Evolutionary conservation across 2,113 vertebrate genomes (phyloP).

Genomic region (Pollimyrus isidori): DNA sequence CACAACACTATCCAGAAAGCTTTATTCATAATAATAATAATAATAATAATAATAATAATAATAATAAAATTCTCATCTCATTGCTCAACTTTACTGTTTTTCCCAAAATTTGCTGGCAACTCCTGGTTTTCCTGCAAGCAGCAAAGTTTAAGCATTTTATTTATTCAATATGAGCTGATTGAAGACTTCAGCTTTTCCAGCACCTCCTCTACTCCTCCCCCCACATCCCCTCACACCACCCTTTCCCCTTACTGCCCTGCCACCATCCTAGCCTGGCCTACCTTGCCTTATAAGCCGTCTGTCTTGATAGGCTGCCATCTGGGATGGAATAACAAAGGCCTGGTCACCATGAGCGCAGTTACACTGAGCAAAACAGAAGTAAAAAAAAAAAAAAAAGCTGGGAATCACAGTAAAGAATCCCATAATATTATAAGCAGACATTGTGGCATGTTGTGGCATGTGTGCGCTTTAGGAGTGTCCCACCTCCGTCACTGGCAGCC

Average conservation of each 20-base stretch:
- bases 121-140: background rate
- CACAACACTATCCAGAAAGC: background rate
- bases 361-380: background rate
- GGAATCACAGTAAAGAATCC: background rate
- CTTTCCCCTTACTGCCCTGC: background rate
- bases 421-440: background rate
- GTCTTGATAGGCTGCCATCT: background rate
- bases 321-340: background rate
- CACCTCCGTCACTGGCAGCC: background rate
- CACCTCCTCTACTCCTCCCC: background rate
- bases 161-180: background rate
- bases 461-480: background rate
- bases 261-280: background rate
- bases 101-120: background rate
- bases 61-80: background rate
- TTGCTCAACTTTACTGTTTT: background rate
- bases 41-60: background rate
- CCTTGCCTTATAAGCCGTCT: background rate
- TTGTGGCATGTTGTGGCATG: background rate
- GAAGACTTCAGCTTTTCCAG: background rate
- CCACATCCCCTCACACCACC: background rate
- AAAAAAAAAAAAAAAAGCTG: background rate
- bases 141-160: background rate
- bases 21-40: background rate
- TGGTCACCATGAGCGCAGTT: background rate